Evolutionary conservation across 2,797 vertebrate genomes (phyloP).

Genomic region (Galaxias olidus): DNA sequence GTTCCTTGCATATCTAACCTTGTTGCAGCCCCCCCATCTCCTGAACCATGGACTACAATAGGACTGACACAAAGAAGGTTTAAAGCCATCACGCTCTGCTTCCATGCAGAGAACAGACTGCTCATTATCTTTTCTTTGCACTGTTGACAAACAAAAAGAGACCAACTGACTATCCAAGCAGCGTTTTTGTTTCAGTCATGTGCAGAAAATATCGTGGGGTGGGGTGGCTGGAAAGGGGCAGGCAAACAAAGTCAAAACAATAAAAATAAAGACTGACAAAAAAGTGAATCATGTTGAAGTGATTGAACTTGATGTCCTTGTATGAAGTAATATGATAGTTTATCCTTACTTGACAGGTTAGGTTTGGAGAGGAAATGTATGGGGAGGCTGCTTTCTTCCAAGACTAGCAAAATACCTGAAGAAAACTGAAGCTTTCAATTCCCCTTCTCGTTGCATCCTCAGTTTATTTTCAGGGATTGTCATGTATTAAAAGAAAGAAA

Average conservation of each 20-base stretch:
- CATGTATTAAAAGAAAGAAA: slow-evolving; percentile 62
- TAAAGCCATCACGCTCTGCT: slow-evolving; percentile 79
- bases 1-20: slow-evolving; percentile 56
- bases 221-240: slow-evolving; percentile 49
- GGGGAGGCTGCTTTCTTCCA: slow-evolving; percentile 71
- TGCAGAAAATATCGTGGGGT: slow-evolving; percentile 61
- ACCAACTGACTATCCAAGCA: slow-evolving; percentile 68
- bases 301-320: slow-evolving; percentile 51
- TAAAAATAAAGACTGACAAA: slow-evolving; percentile 59
- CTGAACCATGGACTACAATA: slow-evolving; percentile 77
- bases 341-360: slow-evolving; percentile 73
- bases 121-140: slow-evolving; percentile 77
- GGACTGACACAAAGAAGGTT: slow-evolving; percentile 78
- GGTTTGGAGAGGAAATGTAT: slow-evolving; percentile 60
- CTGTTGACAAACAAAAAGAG: slow-evolving; percentile 75
- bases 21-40: slow-evolving; percentile 37
- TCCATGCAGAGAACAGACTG: slow-evolving; percentile 70
- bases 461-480: slow-evolving; percentile 71
- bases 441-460: slow-evolving; percentile 41
- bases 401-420: slow-evolving; percentile 59
- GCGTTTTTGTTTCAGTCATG: slow-evolving; percentile 58
- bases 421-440: slow-evolving; percentile 61
- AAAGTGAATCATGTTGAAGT: slow-evolving; percentile 57
- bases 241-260: slow-evolving; percentile 58
- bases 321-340: slow-evolving; percentile 60